A percentile compares a stretch with the other conserved stretches of the same genome.
Evolutionary conservation across 2,888 invertebrate genomes (phyloP).

Genomic region (Ectemnius cavifrons): DNA sequence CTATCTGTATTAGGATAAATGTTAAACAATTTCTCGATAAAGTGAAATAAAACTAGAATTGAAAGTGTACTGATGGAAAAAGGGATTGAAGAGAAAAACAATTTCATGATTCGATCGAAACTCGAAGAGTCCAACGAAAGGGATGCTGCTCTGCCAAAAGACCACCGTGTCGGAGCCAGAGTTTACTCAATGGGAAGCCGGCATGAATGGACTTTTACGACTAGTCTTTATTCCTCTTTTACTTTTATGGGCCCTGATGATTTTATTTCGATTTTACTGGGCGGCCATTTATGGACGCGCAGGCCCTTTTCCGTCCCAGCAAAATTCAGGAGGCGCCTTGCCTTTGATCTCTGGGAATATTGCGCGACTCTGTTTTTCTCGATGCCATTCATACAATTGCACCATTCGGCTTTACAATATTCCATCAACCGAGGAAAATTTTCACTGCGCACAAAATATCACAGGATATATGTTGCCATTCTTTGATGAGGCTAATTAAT

Average conservation of each 20-base stretch:
- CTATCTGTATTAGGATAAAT: too few relatives aligned
- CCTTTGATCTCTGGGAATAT: conserved; percentile 65
- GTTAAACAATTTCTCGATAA: too few relatives aligned
- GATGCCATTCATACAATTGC: too few relatives aligned
- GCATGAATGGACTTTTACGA: conserved; percentile 75
- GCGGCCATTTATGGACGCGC: conserved; percentile 62
- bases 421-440: neutral
- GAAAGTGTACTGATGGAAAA: too few relatives aligned
- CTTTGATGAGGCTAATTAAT: too few relatives aligned
- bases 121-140: too few relatives aligned
- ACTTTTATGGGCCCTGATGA: conserved; percentile 68
- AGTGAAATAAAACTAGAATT: too few relatives aligned
- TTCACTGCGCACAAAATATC: too few relatives aligned
- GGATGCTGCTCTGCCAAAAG: conserved; percentile 10
- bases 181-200: conserved; percentile 61
- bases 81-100: too few relatives aligned
- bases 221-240: conserved; percentile 60
- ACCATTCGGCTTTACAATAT: conserved; percentile 26
- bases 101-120: too few relatives aligned
- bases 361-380: too few relatives aligned
- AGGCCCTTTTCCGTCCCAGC: conserved; percentile 35
- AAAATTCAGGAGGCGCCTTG: conserved; percentile 67
- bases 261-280: conserved; percentile 74
- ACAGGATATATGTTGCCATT: too few relatives aligned
- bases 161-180: conserved; percentile 52